Evolutionary conservation across 2,888 invertebrate genomes (phyloP), one percentile per base, ranked within the genome.

Genomic region (Orchestes rusci): DNA sequence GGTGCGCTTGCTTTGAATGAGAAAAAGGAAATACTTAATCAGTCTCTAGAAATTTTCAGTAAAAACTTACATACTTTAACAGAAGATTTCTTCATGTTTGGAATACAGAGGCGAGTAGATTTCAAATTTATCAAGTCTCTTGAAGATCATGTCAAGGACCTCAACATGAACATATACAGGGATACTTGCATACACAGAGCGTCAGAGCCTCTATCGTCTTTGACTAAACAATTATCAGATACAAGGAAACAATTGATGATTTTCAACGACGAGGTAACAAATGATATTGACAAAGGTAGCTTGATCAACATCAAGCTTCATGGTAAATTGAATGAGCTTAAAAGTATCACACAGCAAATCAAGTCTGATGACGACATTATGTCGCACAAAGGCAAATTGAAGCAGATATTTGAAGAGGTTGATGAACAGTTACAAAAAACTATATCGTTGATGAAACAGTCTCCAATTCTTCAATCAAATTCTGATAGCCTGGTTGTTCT

Each of bases 21-120:
- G 45, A 59, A 59, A 50, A 58, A 58, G 55, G 59, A 59, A 42
- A 53, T 58, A 18, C 10, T 58, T 13, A 48, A 46, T 7, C 59
- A 59, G 38, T 52, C 58, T 5, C 33, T 56, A 8, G 45, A 16
- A 36, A 16, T 58, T 12, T 56, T 57, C 31, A 16, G 31, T 1
- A 36, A 36, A n/a, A 35, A 36, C 28, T 15, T 57, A 16, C 28
- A 47, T n/a, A 29, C 15, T n/a, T 10, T 55, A 5, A 32, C 40
- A 34, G 23, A 44, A 10, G 37, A 53, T 15, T 31, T 56, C 13
- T 43, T 43, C 15, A 43, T 36, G 31, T 10, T 38, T 17, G 28
- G 45, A 7, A 20, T 53, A n/a, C 39, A 52, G 15, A 53, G 51
- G 30, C 41, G 58, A 38, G 49, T 50, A 16, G 59, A 59, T 29